phyloP scores from a whole-genome alignment of 1,140 invertebrate genomes.

The Eumeta japonica region DNA sequence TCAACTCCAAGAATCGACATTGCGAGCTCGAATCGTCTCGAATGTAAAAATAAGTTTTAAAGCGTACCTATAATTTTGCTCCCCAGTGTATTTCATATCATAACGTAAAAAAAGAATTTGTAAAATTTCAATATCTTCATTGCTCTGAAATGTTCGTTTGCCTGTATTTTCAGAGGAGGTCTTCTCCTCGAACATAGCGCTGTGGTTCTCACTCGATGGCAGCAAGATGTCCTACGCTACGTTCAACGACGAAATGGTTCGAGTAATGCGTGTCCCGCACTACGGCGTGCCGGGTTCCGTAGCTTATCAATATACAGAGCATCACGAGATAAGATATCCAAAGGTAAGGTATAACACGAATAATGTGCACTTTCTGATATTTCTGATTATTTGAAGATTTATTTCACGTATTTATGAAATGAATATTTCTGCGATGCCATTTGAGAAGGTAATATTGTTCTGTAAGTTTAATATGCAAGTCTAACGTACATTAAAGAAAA shows the following conservation, averaged over 20 bases:
- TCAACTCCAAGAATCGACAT: no score
- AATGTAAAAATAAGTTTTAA: not conserved
- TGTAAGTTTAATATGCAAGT: no score
- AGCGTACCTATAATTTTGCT: not conserved
- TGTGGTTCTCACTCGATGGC: slow-evolving; percentile 82
- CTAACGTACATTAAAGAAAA: no score
- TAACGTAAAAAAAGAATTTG: not conserved
- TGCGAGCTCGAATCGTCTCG: no score
- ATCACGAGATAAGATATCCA: slow-evolving; percentile 77
- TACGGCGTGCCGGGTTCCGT: slow-evolving; percentile 70
- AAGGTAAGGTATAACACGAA: slow-evolving; percentile 62
- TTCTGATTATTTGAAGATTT: no score
- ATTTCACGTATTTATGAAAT: no score
- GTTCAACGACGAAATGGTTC: slow-evolving; percentile 74
- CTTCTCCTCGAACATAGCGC: slow-evolving; percentile 71
- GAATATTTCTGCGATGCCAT: no score
- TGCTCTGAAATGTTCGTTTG: not conserved
- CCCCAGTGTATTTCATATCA: not conserved
- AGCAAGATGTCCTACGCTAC: slow-evolving; percentile 71
- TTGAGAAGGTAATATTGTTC: no score
- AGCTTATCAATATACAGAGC: slow-evolving; percentile 67
- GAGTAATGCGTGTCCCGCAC: slow-evolving; percentile 64
- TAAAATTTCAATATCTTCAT: not conserved
- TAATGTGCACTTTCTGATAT: not conserved
- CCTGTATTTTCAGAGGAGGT: slow-evolving; percentile 77